Evolutionary conservation across 2,113 vertebrate species (phyloP).

Genomic region (Platysternon megacephalum): DNA sequence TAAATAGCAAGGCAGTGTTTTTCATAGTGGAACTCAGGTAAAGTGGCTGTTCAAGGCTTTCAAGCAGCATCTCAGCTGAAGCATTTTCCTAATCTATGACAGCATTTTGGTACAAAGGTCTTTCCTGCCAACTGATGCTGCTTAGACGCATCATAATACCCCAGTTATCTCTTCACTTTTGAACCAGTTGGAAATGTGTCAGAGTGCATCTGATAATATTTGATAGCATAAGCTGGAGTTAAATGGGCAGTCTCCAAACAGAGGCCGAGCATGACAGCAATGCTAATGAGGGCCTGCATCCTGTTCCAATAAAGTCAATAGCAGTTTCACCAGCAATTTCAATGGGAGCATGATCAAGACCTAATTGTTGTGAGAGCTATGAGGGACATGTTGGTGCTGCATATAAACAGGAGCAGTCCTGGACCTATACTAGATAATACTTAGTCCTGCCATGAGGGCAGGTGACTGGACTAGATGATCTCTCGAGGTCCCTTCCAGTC

Average conservation of each 20-base stretch:
- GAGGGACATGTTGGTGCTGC: neutral
- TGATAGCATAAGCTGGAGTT: neutral
- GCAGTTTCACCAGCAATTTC: neutral
- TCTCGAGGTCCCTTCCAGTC: no score
- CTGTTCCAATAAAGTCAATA: neutral
- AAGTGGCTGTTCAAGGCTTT: neutral
- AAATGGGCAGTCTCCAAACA: neutral
- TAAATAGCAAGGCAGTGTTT: fast-evolving
- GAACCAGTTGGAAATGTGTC: fast-evolving
- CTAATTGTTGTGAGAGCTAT: neutral
- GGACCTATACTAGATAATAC: neutral
- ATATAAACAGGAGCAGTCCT: neutral
- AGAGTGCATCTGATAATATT: fast-evolving
- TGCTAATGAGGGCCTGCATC: fast-evolving
- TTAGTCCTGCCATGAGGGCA: no score
- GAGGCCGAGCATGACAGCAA: neutral
- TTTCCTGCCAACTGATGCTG: neutral
- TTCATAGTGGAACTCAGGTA: neutral
- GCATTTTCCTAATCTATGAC: neutral
- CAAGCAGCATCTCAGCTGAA: neutral
- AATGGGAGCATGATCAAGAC: neutral
- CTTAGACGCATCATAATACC: fast-evolving
- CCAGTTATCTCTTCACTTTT: fast-evolving
- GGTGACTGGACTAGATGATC: no score
- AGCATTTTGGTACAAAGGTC: neutral